These are phyloP conservation scores for Drosophila rhopaloa DNA, from an alignment of 1,140 invertebrate genomes.

Conservation along the genomic window DNA sequence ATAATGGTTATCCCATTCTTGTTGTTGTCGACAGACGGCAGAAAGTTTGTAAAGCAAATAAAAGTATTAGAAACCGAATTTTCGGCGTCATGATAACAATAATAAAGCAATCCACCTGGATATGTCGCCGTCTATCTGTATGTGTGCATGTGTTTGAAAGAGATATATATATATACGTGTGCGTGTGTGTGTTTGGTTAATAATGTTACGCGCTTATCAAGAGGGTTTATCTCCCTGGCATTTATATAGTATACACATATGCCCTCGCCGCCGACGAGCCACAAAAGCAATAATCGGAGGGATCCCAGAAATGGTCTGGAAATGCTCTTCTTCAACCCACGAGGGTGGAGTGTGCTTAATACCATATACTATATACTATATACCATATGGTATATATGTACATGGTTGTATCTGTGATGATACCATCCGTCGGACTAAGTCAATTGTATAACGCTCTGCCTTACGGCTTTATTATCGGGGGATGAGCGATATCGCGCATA, in stretches of 20 bases:
- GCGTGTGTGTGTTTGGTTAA: constrained; percentile 40
- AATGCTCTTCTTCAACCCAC: constrained; percentile 17
- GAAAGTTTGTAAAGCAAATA: constrained; percentile 32
- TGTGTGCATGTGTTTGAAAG: neutral
- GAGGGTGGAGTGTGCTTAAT: constrained; percentile 15
- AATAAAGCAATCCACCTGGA: constrained; percentile 43
- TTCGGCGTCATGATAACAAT: constrained; percentile 30
- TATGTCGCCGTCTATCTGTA: constrained; percentile 11
- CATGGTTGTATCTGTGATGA: constrained; percentile 20
- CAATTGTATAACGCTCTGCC: constrained; percentile 15
- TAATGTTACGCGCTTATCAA: constrained; percentile 58
- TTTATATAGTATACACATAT: constrained; percentile 20
- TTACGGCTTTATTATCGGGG: neutral
- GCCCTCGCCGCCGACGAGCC: constrained; percentile 7
- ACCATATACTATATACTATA: neutral
- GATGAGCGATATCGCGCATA: constrained; percentile 25
- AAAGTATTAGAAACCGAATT: constrained; percentile 43
- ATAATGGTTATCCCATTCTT: constrained; percentile 5
- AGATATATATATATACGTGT: constrained; percentile 17
- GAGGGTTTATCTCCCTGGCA: constrained; percentile 53
- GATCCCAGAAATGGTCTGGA: constrained; percentile 15
- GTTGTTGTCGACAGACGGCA: constrained; percentile 3
- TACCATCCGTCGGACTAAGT: constrained; percentile 8
- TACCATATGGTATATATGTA: neutral
- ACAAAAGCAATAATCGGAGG: constrained; percentile 38